Conservation (phyloP, 2,888 invertebrate species). For the Galeruca laticollis region DNA sequence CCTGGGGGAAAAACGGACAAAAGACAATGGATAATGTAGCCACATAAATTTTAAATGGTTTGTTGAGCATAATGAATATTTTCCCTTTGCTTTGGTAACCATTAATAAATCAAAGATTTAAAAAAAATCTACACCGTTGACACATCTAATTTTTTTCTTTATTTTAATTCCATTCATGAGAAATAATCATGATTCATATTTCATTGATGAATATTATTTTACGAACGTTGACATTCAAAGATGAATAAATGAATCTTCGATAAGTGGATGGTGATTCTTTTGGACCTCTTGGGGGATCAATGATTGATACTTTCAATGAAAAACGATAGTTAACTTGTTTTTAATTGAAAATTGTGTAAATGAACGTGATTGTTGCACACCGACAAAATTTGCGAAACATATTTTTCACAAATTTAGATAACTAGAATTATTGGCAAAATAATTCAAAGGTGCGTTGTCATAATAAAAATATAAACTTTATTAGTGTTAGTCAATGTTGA, state of each 20-base stretch:
- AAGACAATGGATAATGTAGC: too few relatives aligned
- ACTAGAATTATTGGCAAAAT: too few relatives aligned
- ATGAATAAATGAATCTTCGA: slow-evolving; percentile 4
- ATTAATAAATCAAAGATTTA: too few relatives aligned
- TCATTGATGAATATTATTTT: background rate
- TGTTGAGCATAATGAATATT: too few relatives aligned
- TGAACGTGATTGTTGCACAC: background rate
- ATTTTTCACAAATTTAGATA: background rate
- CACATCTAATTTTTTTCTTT: background rate
- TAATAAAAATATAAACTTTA: too few relatives aligned
- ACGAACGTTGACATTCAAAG: slow-evolving; percentile 1
- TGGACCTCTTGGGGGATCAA: background rate
- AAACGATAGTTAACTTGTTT: background rate
- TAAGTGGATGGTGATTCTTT: slow-evolving; percentile 4
- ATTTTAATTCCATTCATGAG: slow-evolving; percentile 14
- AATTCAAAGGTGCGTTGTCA: too few relatives aligned
- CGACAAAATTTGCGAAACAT: background rate
- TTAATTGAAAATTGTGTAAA: background rate
- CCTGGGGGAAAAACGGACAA: too few relatives aligned
- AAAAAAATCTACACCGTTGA: background rate
- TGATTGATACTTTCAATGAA: background rate
- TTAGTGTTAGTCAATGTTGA: too few relatives aligned
- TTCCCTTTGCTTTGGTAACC: too few relatives aligned
- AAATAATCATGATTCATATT: slow-evolving; percentile 16
- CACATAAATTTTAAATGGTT: too few relatives aligned